Evolutionary conservation across 2,797 vertebrate genomes (phyloP).

Genomic region (Ceryle rudis): DNA sequence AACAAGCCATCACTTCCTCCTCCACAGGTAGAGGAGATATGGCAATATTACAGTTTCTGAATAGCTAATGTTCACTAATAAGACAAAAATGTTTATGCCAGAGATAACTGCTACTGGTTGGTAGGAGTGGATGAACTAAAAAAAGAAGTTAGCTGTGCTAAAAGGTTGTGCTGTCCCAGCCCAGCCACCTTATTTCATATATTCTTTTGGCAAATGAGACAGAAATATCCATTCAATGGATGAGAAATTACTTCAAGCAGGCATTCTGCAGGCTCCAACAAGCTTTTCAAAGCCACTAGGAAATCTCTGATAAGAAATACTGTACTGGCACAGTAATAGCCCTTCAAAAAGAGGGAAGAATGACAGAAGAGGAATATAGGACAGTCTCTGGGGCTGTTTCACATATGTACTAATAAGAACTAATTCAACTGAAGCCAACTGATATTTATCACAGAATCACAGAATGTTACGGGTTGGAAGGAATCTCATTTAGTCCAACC

Average conservation of each 20-base stretch:
- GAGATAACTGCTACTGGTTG: background rate
- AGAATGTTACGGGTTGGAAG: too few species aligned
- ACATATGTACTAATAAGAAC: background rate
- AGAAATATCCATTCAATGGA: background rate
- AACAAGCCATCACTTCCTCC: background rate
- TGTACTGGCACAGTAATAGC: background rate
- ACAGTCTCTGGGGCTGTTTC: background rate
- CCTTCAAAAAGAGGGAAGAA: background rate
- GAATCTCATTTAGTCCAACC: too few species aligned
- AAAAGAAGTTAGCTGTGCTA: background rate
- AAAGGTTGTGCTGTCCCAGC: background rate
- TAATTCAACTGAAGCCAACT: background rate
- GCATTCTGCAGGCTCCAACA: background rate
- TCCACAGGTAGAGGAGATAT: background rate
- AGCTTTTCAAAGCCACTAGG: background rate
- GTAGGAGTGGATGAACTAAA: background rate
- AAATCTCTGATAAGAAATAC: background rate
- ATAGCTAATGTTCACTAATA: background rate
- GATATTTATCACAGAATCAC: background rate
- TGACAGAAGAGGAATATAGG: background rate
- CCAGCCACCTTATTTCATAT: background rate
- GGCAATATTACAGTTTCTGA: background rate
- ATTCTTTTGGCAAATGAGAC: background rate
- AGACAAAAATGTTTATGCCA: background rate
- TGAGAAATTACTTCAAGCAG: background rate